Evolutionary conservation across 2,113 vertebrate species (phyloP).

Genomic region (Oncorhynchus nerka): DNA sequence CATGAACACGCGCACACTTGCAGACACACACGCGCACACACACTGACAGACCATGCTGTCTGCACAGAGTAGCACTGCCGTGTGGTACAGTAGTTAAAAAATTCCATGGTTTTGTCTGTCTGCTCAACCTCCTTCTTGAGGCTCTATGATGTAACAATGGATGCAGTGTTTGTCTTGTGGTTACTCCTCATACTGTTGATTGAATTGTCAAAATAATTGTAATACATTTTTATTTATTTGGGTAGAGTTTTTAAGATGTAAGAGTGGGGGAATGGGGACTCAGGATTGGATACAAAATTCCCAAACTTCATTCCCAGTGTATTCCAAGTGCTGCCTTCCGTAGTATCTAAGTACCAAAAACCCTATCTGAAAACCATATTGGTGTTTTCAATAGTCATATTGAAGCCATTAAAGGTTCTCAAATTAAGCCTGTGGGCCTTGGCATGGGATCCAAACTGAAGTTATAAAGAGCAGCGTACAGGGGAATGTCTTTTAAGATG

Average conservation of each 20-base stretch:
- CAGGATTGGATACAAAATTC: constrained; percentile 15
- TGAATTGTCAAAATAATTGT: constrained; percentile 29
- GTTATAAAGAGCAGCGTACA: constrained; percentile 53
- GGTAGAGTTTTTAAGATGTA: not conserved
- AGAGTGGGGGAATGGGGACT: constrained; percentile 21
- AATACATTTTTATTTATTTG: constrained; percentile 14
- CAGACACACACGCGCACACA: not conserved
- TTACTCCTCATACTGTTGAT: not conserved
- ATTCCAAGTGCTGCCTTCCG: constrained; percentile 28
- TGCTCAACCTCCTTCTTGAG: constrained; percentile 50
- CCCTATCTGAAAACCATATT: constrained; percentile 47
- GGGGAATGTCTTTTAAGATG: constrained; percentile 66
- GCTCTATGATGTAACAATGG: constrained; percentile 32
- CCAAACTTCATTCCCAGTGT: constrained; percentile 3
- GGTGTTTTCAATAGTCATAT: constrained; percentile 72
- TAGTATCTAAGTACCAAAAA: constrained; percentile 1
- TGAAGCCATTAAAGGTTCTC: constrained; percentile 73
- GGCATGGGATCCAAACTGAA: constrained; percentile 55
- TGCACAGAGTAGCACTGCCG: not conserved
- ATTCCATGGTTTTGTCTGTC: constrained; percentile 49
- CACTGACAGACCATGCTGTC: not conserved
- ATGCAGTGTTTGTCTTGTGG: not conserved
- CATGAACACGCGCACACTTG: too few species aligned
- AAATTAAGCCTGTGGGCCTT: constrained; percentile 69
- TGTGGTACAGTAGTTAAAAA: not conserved